These are phyloP conservation scores for Microtus richardsoni DNA, from an alignment of 2,113 vertebrate species.

Conservation along the genomic window DNA sequence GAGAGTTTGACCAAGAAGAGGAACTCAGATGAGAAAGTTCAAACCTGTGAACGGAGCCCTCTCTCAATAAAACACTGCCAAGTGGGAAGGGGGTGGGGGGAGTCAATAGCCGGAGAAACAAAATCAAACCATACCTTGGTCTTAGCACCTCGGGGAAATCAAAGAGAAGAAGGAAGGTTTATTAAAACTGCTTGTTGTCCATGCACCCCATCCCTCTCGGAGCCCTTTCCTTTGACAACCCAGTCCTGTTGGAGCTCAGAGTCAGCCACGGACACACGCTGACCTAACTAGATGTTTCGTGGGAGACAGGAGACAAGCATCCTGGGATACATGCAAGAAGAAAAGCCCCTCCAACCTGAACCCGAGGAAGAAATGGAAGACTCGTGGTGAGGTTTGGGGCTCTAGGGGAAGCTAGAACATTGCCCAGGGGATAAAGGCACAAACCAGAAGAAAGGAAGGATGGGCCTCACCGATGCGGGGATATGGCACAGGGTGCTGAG, in stretches of 20 bases:
- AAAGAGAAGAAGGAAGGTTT: slow-evolving; percentile 33
- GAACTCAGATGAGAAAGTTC: neutral
- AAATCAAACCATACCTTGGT: slow-evolving; percentile 47
- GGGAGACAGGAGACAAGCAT: neutral
- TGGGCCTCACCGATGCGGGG: neutral
- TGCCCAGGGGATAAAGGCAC: neutral
- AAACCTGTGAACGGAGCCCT: neutral
- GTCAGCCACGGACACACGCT: neutral
- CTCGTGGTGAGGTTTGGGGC: neutral
- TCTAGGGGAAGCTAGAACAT: neutral
- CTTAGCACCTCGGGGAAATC: slow-evolving; percentile 64
- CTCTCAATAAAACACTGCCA: neutral
- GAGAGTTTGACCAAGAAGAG: neutral
- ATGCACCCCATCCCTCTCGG: neutral
- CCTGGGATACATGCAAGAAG: neutral
- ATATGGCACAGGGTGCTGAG: neutral
- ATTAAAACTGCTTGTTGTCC: slow-evolving; percentile 28
- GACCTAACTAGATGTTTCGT: neutral
- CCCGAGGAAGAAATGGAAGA: too few relatives aligned
- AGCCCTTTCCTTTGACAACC: slow-evolving; percentile 19
- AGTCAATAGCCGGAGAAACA: slow-evolving; percentile 48
- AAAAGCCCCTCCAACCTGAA: neutral
- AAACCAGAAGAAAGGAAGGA: neutral
- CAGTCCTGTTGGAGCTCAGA: neutral
- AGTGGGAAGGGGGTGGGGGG: neutral